Percentiles rank a stretch among this genome's conserved stretches.
phyloP scores from a whole-genome alignment of 2,888 invertebrate species.

The Philereme transversata region DNA sequence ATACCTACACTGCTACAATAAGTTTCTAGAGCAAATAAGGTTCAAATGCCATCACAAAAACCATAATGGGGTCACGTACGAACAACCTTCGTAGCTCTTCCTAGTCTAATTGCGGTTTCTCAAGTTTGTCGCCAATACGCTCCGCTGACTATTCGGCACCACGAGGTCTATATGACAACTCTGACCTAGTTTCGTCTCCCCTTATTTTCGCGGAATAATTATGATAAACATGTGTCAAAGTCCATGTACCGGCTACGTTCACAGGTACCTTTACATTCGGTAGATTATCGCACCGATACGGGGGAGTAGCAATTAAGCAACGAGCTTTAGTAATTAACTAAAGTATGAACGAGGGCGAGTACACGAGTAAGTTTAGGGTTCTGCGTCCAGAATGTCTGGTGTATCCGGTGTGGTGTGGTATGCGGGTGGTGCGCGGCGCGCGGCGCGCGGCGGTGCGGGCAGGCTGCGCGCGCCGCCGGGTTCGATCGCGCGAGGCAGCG shows the following conservation, averaged over 20 bases:
- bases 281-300: slow-evolving; percentile 12
- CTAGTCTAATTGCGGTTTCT: slow-evolving; percentile 43
- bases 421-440: slow-evolving; percentile 54
- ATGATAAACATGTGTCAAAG: neutral
- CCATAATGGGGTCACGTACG: slow-evolving; percentile 59
- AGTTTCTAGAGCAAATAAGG: slow-evolving; percentile 22
- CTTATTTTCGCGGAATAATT: slow-evolving; percentile 14
- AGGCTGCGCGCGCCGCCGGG: slow-evolving; percentile 73
- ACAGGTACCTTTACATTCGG: slow-evolving; percentile 12
- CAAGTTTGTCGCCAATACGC: slow-evolving; percentile 33
- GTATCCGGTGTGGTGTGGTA: slow-evolving; percentile 62
- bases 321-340: slow-evolving; percentile 38
- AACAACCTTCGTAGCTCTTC: slow-evolving; percentile 53
- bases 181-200: slow-evolving; percentile 28
- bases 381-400: slow-evolving; percentile 45
- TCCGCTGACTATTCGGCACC: slow-evolving; percentile 21
- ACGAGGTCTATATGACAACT: slow-evolving; percentile 21
- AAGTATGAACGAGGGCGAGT: slow-evolving; percentile 34
- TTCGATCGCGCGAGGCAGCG: slow-evolving; percentile 76
- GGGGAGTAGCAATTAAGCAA: slow-evolving; percentile 22
- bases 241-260: slow-evolving; percentile 5
- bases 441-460: slow-evolving; percentile 42
- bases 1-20: neutral
- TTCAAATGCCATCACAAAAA: slow-evolving; percentile 53
- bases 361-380: slow-evolving; percentile 23